These are phyloP conservation scores for Cyprinodon variegatus DNA, from an alignment of 2,113 vertebrate genomes.

Conservation along the genomic window DNA sequence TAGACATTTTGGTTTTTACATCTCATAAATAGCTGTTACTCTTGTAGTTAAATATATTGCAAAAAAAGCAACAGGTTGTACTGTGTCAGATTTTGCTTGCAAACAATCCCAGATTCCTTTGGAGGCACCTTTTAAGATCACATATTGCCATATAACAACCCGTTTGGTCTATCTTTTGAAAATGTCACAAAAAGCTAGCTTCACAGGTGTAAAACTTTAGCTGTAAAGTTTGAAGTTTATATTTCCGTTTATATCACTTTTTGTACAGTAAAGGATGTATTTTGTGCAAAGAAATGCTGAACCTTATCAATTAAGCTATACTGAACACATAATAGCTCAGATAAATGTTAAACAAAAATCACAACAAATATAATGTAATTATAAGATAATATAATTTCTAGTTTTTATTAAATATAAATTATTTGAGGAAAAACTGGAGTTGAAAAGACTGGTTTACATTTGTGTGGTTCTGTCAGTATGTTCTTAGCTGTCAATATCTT, in stretches of 20 bases:
- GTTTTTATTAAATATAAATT: too few relatives aligned
- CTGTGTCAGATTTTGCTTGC: neutral
- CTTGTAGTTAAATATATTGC: neutral
- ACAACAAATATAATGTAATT: too few relatives aligned
- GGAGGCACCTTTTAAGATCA: too few relatives aligned
- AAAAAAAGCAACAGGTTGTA: neutral
- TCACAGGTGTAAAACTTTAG: neutral
- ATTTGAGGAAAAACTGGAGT: too few relatives aligned
- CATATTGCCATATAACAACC: neutral
- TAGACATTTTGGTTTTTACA: neutral
- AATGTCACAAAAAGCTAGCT: neutral
- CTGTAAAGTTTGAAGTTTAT: neutral
- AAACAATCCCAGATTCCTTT: neutral
- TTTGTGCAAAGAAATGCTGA: neutral
- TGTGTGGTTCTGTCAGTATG: neutral
- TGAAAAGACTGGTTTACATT: neutral
- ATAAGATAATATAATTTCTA: too few relatives aligned
- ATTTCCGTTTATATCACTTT: neutral
- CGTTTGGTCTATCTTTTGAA: neutral
- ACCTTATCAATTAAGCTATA: neutral
- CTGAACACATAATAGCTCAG: neutral
- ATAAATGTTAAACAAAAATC: neutral
- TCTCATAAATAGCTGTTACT: neutral
- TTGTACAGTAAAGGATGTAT: neutral
- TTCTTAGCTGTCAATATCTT: neutral